Base-by-base conservation (phyloP, 2,797 vertebrate genomes). In the Arremon brunneinucha region DNA sequence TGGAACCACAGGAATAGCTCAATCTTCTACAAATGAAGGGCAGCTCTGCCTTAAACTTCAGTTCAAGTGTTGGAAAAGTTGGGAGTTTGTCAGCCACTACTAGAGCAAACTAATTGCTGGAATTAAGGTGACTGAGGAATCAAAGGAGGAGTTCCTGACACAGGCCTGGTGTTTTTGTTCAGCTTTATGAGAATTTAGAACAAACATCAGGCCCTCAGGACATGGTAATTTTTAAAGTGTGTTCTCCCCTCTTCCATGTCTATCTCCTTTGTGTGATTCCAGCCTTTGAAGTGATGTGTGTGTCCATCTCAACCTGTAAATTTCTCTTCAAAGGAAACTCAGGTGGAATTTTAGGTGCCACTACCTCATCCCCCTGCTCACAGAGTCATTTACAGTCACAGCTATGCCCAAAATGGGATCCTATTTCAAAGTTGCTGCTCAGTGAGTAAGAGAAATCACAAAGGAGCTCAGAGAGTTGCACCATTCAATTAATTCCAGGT, bases 1-100 rank as follows among this genome's bases (percentile, higher is more conserved):
- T 0, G 34, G 52, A 88, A 71, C 8, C 37, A 50, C 27, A 57
- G 43, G 37, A 83, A 39, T 0, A 41, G 21, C 50, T 60, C 60
- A 22, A 16, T 23, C 30, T 43, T 52, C 74, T 19, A 30, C 1
- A 56, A 80, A 37, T 2, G 28, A 59, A 65, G 71, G 37, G 22
- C 30, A 68, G 22, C 10, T n/a, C 56, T 0, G 0, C 35, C 4
- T n/a, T 28, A 8, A 46, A 60, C 2, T 60, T 68, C 0, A 37
- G 0, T 9, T 14, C 1, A 46, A 53, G 55, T 6, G 15, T 4
- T 46, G 34, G 39, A 34, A 21, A 53, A 53, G 6, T 2, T 68
- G 39, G n/a, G 46, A 52, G 6, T 20, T 39, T 56, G 20, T 30
- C 43, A 83, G 20, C 35, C 35, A 35, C n/a, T n/a, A 4, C 21